These are phyloP conservation scores for Tachina grossa DNA, from an alignment of 2,888 invertebrate genomes.

Conservation along the genomic window DNA sequence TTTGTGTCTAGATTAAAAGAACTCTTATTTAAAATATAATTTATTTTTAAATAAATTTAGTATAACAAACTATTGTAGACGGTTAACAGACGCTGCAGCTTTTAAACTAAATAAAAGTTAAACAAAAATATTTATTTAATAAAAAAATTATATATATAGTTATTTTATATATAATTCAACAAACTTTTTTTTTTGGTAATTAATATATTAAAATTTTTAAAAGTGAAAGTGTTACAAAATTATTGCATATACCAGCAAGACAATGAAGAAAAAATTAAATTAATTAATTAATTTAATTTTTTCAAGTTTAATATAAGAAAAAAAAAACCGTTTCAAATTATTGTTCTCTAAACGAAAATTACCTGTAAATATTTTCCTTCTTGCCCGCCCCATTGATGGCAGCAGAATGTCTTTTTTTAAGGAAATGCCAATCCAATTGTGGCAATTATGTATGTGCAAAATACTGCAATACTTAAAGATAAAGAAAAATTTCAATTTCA, in stretches of 20 bases:
- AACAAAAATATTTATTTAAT: neutral
- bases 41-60: constrained; percentile 41
- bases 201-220: neutral
- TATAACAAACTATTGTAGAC: constrained; percentile 13
- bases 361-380: constrained; percentile 1
- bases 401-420: constrained; percentile 22
- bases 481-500: neutral
- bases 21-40: constrained; percentile 19
- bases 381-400: neutral
- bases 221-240: neutral
- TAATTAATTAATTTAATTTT: too few relatives aligned
- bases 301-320: too few relatives aligned
- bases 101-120: neutral
- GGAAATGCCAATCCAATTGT: constrained; percentile 45
- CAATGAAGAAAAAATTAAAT: too few relatives aligned
- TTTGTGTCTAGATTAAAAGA: constrained; percentile 20
- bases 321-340: too few relatives aligned
- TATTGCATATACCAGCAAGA: too few relatives aligned
- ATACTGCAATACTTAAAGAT: neutral
- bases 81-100: neutral
- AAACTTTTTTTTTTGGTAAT: constrained; percentile 5
- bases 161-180: neutral
- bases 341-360: neutral
- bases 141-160: constrained; percentile 19
- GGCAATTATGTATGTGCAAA: constrained; percentile 4